A percentile compares a stretch with the other conserved stretches of the same genome.
These are phyloP conservation scores for Pocillopora damicornis DNA, from an alignment of 64 coral and sea anemone species.

Conservation along the genomic window DNA sequence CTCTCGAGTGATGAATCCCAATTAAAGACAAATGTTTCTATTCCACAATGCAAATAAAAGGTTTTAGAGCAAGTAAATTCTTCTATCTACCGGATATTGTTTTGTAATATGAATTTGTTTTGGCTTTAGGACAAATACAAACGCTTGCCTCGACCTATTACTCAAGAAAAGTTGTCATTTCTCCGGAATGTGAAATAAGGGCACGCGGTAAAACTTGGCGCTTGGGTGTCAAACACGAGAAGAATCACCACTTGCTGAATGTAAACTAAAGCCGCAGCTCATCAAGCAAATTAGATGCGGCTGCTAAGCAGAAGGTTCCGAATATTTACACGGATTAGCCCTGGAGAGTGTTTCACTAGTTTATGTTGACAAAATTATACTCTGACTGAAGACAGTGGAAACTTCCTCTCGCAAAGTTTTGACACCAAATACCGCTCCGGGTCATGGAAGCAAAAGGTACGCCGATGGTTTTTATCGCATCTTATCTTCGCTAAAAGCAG, in stretches of 20 bases:
- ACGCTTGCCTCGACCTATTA: neutral
- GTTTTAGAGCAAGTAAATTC: constrained; percentile 55
- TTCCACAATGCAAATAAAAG: constrained; percentile 43
- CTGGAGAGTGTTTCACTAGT: neutral
- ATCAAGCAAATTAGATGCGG: constrained; percentile 41
- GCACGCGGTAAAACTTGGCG: neutral
- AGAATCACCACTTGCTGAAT: constrained; percentile 21
- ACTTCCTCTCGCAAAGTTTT: neutral
- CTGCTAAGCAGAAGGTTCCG: constrained; percentile 23
- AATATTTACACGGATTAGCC: constrained; percentile 35
- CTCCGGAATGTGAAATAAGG: neutral
- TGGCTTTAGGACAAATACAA: constrained; percentile 6
- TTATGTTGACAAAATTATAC: constrained; percentile 3
- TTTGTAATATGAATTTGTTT: constrained; percentile 39
- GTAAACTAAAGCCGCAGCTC: constrained; percentile 32
- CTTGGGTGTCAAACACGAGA: neutral
- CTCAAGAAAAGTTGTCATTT: neutral
- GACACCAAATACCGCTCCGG: neutral
- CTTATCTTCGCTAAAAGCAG: neutral
- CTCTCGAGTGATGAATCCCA: constrained; percentile 8
- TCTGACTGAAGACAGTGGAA: neutral
- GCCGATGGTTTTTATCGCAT: neutral
- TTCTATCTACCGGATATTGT: constrained; percentile 29
- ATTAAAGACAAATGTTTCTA: constrained; percentile 48
- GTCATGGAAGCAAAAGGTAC: constrained; percentile 32